Percentiles rank a stretch among this genome's conserved stretches.
Evolutionary conservation across 1,140 invertebrate genomes (phyloP).

Genomic region (Copidosoma floridanum): DNA sequence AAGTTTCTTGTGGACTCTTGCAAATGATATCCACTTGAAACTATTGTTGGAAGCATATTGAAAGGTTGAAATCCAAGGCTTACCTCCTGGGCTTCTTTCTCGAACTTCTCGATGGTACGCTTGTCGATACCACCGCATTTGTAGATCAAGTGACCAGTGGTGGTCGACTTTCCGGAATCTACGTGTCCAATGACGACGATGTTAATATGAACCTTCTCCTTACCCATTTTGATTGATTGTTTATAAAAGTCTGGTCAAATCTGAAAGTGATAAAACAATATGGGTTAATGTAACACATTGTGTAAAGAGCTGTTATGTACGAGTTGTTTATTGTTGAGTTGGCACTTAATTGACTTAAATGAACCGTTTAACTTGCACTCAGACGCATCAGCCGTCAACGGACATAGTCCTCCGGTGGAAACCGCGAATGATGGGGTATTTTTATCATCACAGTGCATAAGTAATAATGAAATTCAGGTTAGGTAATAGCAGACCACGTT

Average conservation of each 20-base stretch:
- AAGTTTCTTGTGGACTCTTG: not conserved
- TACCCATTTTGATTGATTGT: slow-evolving; percentile 67
- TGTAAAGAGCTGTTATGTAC: no score
- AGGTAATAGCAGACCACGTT: no score
- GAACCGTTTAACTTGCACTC: no score
- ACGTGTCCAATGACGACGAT: slow-evolving; percentile 98
- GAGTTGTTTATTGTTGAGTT: no score
- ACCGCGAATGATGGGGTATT: slow-evolving; percentile 45
- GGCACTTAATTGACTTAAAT: no score
- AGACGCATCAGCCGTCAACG: slow-evolving; percentile 45
- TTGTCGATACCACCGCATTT: slow-evolving; percentile 98
- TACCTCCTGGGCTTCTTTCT: slow-evolving; percentile 92
- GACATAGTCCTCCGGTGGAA: slow-evolving; percentile 44
- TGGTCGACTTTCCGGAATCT: slow-evolving; percentile 95
- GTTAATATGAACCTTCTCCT: slow-evolving; percentile 97
- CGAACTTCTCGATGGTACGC: slow-evolving; percentile 94
- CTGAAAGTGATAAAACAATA: no score
- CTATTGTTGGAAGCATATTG: not conserved
- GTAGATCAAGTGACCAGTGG: slow-evolving; percentile 94
- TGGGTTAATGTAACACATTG: no score
- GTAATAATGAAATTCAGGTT: no score
- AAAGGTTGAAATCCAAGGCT: slow-evolving; percentile 24
- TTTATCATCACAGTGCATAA: slow-evolving; percentile 44
- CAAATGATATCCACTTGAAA: not conserved
- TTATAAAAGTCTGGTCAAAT: slow-evolving; percentile 46